These are phyloP conservation scores for Podocnemis expansa DNA, from an alignment of 2,113 vertebrate genomes.

Conservation along the genomic window DNA sequence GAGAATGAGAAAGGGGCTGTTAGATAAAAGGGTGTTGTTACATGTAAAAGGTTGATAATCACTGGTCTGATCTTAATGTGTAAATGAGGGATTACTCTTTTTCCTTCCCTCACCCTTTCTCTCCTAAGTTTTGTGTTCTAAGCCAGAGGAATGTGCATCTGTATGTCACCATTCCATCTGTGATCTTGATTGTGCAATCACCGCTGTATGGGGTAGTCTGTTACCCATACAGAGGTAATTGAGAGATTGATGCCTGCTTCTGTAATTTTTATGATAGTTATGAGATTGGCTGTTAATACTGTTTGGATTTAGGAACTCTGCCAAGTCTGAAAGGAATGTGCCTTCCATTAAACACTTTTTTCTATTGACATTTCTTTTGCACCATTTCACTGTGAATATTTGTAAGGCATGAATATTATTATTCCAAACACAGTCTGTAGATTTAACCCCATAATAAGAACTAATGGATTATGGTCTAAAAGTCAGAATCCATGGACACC, in stretches of 20 bases:
- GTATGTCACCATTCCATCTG: accelerated
- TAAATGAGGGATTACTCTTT: not conserved
- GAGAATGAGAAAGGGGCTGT: not conserved
- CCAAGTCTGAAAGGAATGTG: not conserved
- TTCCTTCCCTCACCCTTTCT: accelerated
- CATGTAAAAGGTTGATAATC: not conserved
- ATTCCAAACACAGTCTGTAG: not conserved
- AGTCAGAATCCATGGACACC: not conserved
- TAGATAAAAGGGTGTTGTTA: not conserved
- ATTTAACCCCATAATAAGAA: not conserved
- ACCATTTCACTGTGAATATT: not conserved
- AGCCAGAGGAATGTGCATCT: not conserved
- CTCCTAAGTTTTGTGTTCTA: not conserved
- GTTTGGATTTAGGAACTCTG: not conserved
- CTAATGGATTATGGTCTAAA: not conserved
- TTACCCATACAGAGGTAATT: not conserved
- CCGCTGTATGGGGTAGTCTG: not conserved
- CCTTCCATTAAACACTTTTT: not conserved
- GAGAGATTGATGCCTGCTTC: not conserved
- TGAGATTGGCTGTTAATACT: not conserved
- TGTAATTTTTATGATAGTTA: not conserved
- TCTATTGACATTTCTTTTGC: not conserved
- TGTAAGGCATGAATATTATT: not conserved
- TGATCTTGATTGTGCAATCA: not conserved
- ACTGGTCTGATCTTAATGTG: not conserved